Evolutionary conservation across 2,113 vertebrate species (phyloP), one percentile per base, ranked within the genome.

Genomic region (Connochaetes taurinus): DNA sequence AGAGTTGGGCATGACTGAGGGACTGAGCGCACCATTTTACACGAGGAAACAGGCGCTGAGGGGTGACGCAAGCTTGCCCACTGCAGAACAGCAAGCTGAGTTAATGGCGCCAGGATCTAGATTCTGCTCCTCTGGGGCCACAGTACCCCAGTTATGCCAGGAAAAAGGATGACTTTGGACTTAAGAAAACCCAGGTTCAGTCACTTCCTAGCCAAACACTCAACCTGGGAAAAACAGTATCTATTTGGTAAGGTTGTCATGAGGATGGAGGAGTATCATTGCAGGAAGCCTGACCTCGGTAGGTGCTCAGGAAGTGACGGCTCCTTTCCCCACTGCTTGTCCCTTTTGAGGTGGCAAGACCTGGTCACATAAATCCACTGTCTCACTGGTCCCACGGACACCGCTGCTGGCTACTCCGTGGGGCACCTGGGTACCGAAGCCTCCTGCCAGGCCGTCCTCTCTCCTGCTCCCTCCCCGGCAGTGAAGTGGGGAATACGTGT

Each of bases 21-120:
- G 4, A 36, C n/a, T 36, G 67, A 7, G 23, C 6, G 1, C 36
- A 14, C 21, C 36, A 27, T 76, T 14, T 27, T 14, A n/a, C 12
- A 21, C 0, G 36, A 36, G 67, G 96, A 95, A 50, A 60, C 57
- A 96, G 84, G 58, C 40, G 3, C 31, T 8, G 52, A 71, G 58
- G 64, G 3, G 7, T 0, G 16, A 19, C 23, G 45, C 2, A 1
- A 0, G 3, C 36, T n/a, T 3, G 31, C 57, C n/a, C 4, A 0
- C 1, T 62, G 40, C 7, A 0, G 1, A 33, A 21, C 47, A 36
- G 31, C 13, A 2, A 13, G 58, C 31, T n/a, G 58, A 25, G 47
- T 36, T 6, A 27, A n/a, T 9, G n/a, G 47, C 27, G 21, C 36
- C 33, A 6, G 52, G 45, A 47, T 52, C 50, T 5, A 5, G 53